Evolutionary conservation across 2,888 invertebrate genomes (phyloP), one percentile per base, ranked within the genome.

Genomic region (Aporophyla lueneburgensis): DNA sequence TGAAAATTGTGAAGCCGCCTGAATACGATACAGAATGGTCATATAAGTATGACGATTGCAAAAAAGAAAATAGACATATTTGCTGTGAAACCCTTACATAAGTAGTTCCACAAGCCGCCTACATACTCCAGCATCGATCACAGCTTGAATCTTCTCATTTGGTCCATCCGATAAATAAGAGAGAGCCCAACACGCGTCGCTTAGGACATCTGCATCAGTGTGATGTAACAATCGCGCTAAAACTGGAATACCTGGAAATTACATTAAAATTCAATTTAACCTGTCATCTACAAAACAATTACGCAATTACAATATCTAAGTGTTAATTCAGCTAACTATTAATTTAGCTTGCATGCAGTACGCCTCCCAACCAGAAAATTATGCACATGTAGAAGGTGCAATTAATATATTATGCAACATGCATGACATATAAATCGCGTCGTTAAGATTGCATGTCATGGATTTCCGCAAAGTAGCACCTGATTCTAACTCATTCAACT

Each of bases 111-210:
- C 97, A 62, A 97, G 96, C 88, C 99, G 97, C 87, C 99, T 97
- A 92, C 99, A 99, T 61, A 99, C 99, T 2, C 99, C 99, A 21
- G 99, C 98, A 94, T 99, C 99, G 85, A 99, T 99, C 70, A 99
- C 99, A 54, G 99, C 98, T 96, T 99, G 99, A 89, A 99, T 99
- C 96, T 99, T 99, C 88, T 99, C 99, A 94, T 99, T 99, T 62
- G 99, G 99, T 67, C 99, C 99, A 93, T 99, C 99, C 0, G 99
- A 99, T 75, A 99, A 95, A 94, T 99, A 99, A 73, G 99, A 99
- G 58, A 99, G 97, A 40, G 99, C 99, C 99, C 99, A 99, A 93
- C 99, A 99, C 9, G 99, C 98, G 94, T 99, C 99, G 78, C 99
- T 98, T 68, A 99, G 95, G 5, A 99, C 99, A 93, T 99, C 99